Conservation (phyloP, 2,113 vertebrate species). For the Cyprinodon tularosa region DNA sequence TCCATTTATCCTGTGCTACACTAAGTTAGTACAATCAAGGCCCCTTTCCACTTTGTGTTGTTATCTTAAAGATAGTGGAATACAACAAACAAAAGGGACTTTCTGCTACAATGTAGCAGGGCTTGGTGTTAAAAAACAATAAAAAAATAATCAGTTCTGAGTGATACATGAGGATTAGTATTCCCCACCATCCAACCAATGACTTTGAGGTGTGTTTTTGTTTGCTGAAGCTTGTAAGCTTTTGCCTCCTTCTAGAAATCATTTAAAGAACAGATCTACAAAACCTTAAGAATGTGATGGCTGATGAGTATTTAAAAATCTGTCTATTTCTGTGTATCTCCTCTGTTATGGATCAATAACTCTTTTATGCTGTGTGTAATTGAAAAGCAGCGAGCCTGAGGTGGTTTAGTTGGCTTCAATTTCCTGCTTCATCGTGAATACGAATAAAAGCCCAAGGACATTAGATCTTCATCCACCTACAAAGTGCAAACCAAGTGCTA, state of each 20-base stretch:
- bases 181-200: slow-evolving; percentile 21
- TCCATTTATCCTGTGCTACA: slow-evolving; percentile 62
- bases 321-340: slow-evolving; percentile 43
- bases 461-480: slow-evolving; percentile 38
- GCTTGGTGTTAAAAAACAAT: slow-evolving; percentile 22
- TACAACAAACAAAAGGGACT: slow-evolving; percentile 15
- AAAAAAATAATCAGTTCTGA: slow-evolving; percentile 1
- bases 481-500: slow-evolving; percentile 17
- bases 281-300: slow-evolving; percentile 52
- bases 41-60: slow-evolving; percentile 18
- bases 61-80: slow-evolving; percentile 46
- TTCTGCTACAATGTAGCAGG: slow-evolving; percentile 3
- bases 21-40: slow-evolving; percentile 32
- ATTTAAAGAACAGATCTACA: slow-evolving; percentile 63
- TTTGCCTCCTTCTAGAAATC: slow-evolving; percentile 43
- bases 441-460: slow-evolving; percentile 57
- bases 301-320: slow-evolving; percentile 69
- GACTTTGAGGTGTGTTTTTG: slow-evolving; percentile 26
- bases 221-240: slow-evolving; percentile 24
- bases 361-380: slow-evolving; percentile 70
- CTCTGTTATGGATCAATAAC: slow-evolving; percentile 65
- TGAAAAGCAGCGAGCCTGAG: slow-evolving; percentile 68
- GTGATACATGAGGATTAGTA: slow-evolving; percentile 5
- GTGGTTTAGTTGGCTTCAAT: slow-evolving; percentile 64
- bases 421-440: slow-evolving; percentile 61